Evolutionary conservation across 2,113 vertebrate genomes (phyloP), one percentile per base, ranked within the genome.

Genomic region (Cyprinus carpio): DNA sequence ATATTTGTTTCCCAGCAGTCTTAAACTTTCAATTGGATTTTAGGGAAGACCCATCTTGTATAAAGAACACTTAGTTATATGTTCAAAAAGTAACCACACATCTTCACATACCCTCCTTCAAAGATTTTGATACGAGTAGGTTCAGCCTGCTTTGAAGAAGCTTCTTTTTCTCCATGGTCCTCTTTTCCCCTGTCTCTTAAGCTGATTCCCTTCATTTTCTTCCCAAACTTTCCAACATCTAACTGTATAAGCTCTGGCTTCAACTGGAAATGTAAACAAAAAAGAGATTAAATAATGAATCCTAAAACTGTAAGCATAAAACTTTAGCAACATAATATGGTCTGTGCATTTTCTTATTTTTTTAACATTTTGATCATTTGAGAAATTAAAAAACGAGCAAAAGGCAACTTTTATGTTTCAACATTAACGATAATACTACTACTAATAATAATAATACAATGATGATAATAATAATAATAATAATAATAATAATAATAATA

Each of bases 111-210:
- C 98, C 98, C 98, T 94, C 98, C 98, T 95, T 99, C 98, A 93
- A 99, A 99, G 94, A 99, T 99, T 96, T 99, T 99, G 93, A 99
- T 97, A 89, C 98, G 96, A 84, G 97, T 95, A 78, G 97, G 97
- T 92, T 99, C 98, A 43, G 94, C 90, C 93, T 95, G 96, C 93
- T 98, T 99, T 93, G 94, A 91, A 72, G 95, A 93, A 82, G 95
- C 94, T 87, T 98, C 98, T 94, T 98, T 98, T 89, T 99, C 97
- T 87, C 94, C 96, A 88, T 96, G 94, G 89, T 98, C 98, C 92
- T 97, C 97, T 93, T 97, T 99, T 31, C 95, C 95, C 89, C 95
- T 96, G 84, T 98, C 97, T 94, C 97, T 97, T 83, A 96, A 94
- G 89, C 92, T 94, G 88, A 93, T 96, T 71, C 96, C 97, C 91